phyloP scores from a whole-genome alignment of 2,888 invertebrate genomes.

The Harpalus rubripes region DNA sequence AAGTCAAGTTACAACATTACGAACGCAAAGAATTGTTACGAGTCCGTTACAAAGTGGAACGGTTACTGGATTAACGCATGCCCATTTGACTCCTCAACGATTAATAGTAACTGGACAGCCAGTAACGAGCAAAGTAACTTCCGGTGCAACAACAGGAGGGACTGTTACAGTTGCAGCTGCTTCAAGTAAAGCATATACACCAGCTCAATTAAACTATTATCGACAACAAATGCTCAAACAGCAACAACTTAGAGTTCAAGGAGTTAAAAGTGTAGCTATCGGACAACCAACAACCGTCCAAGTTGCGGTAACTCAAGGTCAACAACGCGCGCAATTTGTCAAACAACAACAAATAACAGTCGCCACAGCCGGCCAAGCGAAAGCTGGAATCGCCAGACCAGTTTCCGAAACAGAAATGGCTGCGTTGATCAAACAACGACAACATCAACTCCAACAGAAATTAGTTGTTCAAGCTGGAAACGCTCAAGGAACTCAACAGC shows the following conservation, averaged over 20 bases:
- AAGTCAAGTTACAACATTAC: constrained; percentile 73
- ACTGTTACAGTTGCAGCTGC: constrained; percentile 76
- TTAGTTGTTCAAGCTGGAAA: constrained; percentile 71
- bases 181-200: constrained; percentile 77
- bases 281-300: constrained; percentile 72
- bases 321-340: constrained; percentile 73
- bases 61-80: constrained; percentile 75
- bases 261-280: constrained; percentile 66
- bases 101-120: constrained; percentile 75
- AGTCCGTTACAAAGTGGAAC: constrained; percentile 75
- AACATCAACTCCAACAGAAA: constrained; percentile 75
- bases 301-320: constrained; percentile 75
- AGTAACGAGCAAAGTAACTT: constrained; percentile 73
- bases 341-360: constrained; percentile 76
- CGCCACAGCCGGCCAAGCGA: constrained; percentile 71
- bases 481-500: constrained; percentile 73
- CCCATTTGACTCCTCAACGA: constrained; percentile 82
- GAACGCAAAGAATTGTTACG: constrained; percentile 75
- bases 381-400: constrained; percentile 75
- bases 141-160: constrained; percentile 71
- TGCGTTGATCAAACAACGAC: constrained; percentile 78
- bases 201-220: constrained; percentile 82
- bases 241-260: constrained; percentile 75
- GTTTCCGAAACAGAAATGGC: constrained; percentile 80
- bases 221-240: constrained; percentile 80